Percentiles rank a stretch among this genome's conserved stretches.
phyloP scores from a whole-genome alignment of 2,797 vertebrate genomes.

The Florisuga fusca region DNA sequence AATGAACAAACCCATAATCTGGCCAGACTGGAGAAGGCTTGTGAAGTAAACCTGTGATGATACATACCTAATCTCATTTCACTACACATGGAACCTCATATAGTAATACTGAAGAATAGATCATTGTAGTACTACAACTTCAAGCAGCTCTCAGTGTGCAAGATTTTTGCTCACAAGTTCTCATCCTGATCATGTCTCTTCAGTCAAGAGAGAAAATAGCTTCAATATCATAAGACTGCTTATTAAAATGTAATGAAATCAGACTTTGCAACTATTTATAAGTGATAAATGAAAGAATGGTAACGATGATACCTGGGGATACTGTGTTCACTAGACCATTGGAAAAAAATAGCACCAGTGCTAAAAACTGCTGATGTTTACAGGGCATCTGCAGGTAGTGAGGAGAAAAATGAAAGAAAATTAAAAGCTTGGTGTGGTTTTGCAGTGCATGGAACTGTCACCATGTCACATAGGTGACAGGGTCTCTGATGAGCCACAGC shows the following conservation, averaged over 20 bases:
- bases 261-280: neutral
- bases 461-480: neutral
- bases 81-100: neutral
- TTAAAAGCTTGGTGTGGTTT: neutral
- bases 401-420: neutral
- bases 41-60: neutral
- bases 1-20: neutral
- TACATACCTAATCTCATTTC: neutral
- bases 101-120: neutral
- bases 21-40: neutral
- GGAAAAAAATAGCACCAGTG: neutral
- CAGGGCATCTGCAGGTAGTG: fast-evolving
- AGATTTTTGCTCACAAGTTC: neutral
- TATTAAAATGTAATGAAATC: neutral
- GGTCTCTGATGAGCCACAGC: neutral
- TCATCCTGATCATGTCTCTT: neutral
- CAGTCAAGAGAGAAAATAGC: neutral
- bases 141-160: neutral
- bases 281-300: neutral
- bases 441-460: neutral
- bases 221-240: neutral
- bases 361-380: neutral
- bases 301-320: neutral
- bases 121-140: neutral
- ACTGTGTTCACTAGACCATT: neutral